A percentile compares a stretch with the other conserved stretches of the same genome.
These are phyloP conservation scores for Bursaphelenchus okinawaensis DNA, from an alignment of 2,888 invertebrate genomes.

Conservation along the genomic window DNA sequence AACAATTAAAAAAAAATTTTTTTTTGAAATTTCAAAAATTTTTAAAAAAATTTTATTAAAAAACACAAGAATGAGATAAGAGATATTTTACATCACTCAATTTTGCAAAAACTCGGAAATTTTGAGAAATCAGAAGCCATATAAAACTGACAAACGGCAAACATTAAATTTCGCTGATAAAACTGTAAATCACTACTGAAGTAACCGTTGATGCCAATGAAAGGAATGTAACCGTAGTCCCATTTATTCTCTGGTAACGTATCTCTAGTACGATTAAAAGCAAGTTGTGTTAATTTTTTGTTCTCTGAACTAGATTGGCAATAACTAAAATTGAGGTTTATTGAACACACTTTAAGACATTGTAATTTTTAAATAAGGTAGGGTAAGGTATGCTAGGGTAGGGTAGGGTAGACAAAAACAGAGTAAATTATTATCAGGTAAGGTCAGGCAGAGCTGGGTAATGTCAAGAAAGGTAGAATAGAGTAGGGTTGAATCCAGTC, in stretches of 20 bases:
- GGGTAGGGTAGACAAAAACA: too few relatives aligned
- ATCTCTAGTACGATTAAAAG: neutral
- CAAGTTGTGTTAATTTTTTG: neutral
- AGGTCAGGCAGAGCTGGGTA: too few relatives aligned
- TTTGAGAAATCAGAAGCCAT: neutral
- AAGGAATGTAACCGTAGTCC: neutral
- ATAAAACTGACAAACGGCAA: neutral
- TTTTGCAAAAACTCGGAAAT: neutral
- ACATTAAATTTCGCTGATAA: neutral
- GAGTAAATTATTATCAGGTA: too few relatives aligned
- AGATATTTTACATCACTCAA: too few relatives aligned
- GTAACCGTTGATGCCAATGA: neutral
- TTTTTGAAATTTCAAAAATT: neutral
- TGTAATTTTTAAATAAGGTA: too few relatives aligned
- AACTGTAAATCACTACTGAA: neutral
- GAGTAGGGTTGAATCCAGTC: too few relatives aligned
- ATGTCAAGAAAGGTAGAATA: too few relatives aligned
- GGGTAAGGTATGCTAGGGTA: too few relatives aligned
- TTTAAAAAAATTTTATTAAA: neutral
- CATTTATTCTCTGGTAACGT: neutral
- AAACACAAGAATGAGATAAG: too few relatives aligned
- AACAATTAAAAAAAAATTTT: too few relatives aligned
- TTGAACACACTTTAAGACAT: too few relatives aligned
- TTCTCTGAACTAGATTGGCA: neutral
- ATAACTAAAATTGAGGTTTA: neutral